These are phyloP conservation scores for Sycophila sp. DNA, from an alignment of 1,140 invertebrate genomes.

Conservation along the genomic window DNA sequence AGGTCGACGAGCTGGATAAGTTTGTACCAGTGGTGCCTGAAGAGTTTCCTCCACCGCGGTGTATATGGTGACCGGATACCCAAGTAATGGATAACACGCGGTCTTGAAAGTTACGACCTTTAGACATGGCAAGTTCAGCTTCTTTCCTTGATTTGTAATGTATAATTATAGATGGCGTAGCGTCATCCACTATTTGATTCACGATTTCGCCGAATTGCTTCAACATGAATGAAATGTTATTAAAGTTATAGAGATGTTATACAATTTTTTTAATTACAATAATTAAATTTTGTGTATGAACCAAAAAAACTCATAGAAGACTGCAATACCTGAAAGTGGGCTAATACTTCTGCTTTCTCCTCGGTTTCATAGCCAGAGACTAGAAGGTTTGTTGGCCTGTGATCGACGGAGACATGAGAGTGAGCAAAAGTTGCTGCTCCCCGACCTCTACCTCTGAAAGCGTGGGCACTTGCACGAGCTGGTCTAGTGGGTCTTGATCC, in stretches of 20 bases:
- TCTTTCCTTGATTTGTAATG: constrained; percentile 79
- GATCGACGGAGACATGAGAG: constrained; percentile 78
- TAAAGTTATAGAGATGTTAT: not conserved
- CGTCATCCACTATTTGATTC: constrained; percentile 74
- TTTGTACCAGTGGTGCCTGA: constrained; percentile 47
- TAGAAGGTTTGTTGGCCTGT: constrained; percentile 81
- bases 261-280: not conserved
- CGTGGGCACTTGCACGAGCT: constrained; percentile 52
- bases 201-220: constrained; percentile 80
- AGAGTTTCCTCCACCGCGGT: constrained; percentile 57
- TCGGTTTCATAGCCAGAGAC: constrained; percentile 81
- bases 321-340: constrained; percentile 76
- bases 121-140: constrained; percentile 75
- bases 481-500: constrained; percentile 47
- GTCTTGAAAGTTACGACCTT: constrained; percentile 76
- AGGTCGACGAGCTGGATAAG: constrained; percentile 36
- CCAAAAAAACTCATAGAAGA: no score
- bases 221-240: constrained; percentile 21
- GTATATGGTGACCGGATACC: constrained; percentile 62
- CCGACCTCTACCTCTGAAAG: constrained; percentile 57
- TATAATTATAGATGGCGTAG: constrained; percentile 74
- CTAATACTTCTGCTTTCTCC: constrained; percentile 75
- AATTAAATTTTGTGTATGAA: no score
- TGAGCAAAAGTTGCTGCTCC: constrained; percentile 58
- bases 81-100: constrained; percentile 64